These are phyloP conservation scores for Drosophila nigromelanica DNA, from an alignment of 1,140 invertebrate species.

Conservation along the genomic window DNA sequence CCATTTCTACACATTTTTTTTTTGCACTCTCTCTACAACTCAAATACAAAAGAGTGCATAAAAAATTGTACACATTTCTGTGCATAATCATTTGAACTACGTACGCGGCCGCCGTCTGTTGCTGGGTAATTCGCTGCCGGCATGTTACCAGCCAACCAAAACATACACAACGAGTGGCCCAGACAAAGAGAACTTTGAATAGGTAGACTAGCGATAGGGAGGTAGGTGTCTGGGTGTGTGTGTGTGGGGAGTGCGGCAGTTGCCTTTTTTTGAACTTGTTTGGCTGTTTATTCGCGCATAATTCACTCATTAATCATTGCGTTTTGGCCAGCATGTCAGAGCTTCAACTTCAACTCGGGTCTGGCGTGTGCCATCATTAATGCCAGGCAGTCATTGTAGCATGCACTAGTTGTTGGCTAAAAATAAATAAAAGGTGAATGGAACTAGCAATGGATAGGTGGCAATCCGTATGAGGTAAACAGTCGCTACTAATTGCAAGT, in stretches of 20 bases:
- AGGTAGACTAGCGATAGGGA: not conserved
- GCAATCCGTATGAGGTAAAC: constrained; percentile 32
- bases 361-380: constrained; percentile 53
- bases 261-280: constrained; percentile 66
- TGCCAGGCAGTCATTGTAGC: constrained; percentile 29
- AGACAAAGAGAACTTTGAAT: constrained; percentile 73
- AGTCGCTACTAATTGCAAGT: constrained; percentile 41
- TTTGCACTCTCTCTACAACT: not conserved
- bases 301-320: constrained; percentile 82
- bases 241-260: constrained; percentile 18
- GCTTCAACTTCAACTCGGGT: constrained; percentile 30
- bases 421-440: constrained; percentile 55
- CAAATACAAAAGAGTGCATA: constrained; percentile 49
- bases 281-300: constrained; percentile 81
- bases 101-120: constrained; percentile 66
- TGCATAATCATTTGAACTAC: constrained; percentile 76
- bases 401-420: constrained; percentile 12
- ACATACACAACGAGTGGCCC: constrained; percentile 22
- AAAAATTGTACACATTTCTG: constrained; percentile 70
- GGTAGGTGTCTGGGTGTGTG: not conserved
- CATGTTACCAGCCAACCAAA: constrained; percentile 68
- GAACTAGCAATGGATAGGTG: constrained; percentile 56
- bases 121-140: constrained; percentile 69
- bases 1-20: not conserved
- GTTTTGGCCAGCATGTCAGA: constrained; percentile 74